A percentile compares a stretch with the other conserved stretches of the same genome.
Evolutionary conservation across 2,888 invertebrate species (phyloP).

Genomic region (Nomada flava): DNA sequence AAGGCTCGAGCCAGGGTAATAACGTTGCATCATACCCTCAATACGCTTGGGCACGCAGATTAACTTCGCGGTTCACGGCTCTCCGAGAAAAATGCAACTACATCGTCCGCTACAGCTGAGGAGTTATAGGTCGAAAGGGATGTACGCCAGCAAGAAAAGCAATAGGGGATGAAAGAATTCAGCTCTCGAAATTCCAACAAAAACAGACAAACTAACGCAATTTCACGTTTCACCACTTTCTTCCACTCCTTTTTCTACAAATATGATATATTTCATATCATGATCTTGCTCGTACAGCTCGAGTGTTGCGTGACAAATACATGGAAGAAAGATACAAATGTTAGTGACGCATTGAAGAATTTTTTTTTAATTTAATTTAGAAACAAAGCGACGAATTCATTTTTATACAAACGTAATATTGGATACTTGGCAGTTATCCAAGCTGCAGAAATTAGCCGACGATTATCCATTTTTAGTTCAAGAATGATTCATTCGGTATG

Average conservation of each 20-base stretch:
- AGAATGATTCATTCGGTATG: neutral
- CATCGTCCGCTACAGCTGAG: constrained; percentile 26
- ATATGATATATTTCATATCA: neutral
- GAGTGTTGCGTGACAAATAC: neutral
- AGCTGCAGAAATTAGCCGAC: neutral
- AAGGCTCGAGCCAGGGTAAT: constrained; percentile 56
- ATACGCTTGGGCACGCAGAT: constrained; percentile 50
- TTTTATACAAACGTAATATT: neutral
- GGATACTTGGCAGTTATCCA: neutral
- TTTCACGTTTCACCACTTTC: neutral
- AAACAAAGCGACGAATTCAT: neutral
- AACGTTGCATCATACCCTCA: constrained; percentile 50
- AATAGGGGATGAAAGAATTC: constrained; percentile 16
- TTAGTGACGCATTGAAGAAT: neutral
- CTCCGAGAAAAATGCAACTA: constrained; percentile 34
- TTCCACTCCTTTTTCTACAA: neutral
- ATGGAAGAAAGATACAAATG: neutral
- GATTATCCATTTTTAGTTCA: constrained; percentile 12
- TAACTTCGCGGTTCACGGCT: constrained; percentile 42
- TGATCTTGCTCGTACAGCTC: neutral
- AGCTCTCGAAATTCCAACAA: constrained; percentile 16
- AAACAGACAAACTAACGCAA: neutral
- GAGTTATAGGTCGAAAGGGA: constrained; percentile 52
- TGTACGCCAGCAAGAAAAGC: constrained; percentile 2
- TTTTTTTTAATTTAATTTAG: neutral